phyloP scores from a whole-genome alignment of 2,888 invertebrate genomes.

The Fissipunctia ypsillon region DNA sequence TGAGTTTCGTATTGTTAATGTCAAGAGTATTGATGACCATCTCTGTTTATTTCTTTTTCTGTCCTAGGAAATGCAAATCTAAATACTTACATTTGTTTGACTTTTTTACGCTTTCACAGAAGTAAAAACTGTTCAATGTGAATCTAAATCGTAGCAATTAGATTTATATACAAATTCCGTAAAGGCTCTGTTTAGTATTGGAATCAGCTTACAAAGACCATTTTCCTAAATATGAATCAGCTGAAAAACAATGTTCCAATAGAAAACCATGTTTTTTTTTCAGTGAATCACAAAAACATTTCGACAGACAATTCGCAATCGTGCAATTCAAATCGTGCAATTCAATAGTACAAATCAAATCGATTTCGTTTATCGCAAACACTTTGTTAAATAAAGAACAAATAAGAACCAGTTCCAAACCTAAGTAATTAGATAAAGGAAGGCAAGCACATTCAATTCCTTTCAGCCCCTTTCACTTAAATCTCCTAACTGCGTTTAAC shows the following conservation, averaged over 20 bases:
- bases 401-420: neutral
- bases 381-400: too few species aligned
- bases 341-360: too few species aligned
- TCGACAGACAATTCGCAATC: too few species aligned
- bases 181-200: slow-evolving; percentile 9
- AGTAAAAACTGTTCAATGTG: slow-evolving; percentile 37
- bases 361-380: neutral
- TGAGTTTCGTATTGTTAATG: slow-evolving; percentile 21
- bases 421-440: slow-evolving; percentile 20
- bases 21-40: slow-evolving; percentile 13
- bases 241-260: neutral
- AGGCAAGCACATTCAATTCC: slow-evolving; percentile 26
- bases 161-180: neutral
- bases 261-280: neutral
- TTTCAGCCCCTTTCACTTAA: slow-evolving; percentile 21
- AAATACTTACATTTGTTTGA: slow-evolving; percentile 38
- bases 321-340: neutral
- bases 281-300: neutral
- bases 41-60: slow-evolving; percentile 30
- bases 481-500: slow-evolving; percentile 22
- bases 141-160: neutral
- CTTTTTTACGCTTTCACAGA: slow-evolving; percentile 4
- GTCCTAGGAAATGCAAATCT: slow-evolving; percentile 50
- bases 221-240: neutral
- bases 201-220: neutral